A percentile compares a stretch with the other conserved stretches of the same genome.
phyloP scores from a whole-genome alignment of 2,113 vertebrate genomes.

The Strix aluco region DNA sequence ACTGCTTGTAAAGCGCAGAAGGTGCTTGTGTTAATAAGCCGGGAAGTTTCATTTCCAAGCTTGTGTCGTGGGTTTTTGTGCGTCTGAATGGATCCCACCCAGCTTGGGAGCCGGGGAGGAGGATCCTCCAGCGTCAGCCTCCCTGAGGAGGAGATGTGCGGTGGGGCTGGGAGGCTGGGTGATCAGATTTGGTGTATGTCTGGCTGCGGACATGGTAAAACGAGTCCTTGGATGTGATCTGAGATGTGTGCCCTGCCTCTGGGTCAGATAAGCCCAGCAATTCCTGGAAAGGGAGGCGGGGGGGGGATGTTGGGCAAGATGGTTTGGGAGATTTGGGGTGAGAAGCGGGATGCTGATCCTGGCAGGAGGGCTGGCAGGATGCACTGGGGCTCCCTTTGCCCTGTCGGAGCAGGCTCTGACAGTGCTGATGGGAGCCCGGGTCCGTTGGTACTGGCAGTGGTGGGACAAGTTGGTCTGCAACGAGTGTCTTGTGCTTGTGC shows the following conservation, averaged over 20 bases:
- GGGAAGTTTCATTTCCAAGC: not conserved
- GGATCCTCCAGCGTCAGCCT: not conserved
- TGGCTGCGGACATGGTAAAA: not conserved
- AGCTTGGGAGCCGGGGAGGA: not conserved
- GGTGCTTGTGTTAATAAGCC: not conserved
- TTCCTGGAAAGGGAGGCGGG: not conserved
- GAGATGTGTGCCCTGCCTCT: not conserved
- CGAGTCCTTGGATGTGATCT: not conserved
- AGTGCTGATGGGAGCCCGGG: not conserved
- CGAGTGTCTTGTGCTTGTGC: accelerated
- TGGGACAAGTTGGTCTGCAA: not conserved
- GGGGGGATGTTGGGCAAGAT: not conserved
- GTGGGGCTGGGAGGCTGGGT: not conserved
- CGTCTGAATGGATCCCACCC: not conserved
- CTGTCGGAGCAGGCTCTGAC: accelerated
- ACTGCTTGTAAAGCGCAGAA: not conserved
- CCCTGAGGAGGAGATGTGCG: not conserved
- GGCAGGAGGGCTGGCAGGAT: accelerated
- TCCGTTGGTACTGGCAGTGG: not conserved
- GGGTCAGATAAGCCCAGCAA: not conserved
- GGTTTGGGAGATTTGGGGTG: not conserved
- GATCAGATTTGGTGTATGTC: not conserved
- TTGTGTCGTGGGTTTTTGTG: not conserved
- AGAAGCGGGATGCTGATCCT: not conserved
- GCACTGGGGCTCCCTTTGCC: not conserved